Base-by-base conservation (phyloP, 2,888 invertebrate species). In the Drosophila aldrichi region DNA sequence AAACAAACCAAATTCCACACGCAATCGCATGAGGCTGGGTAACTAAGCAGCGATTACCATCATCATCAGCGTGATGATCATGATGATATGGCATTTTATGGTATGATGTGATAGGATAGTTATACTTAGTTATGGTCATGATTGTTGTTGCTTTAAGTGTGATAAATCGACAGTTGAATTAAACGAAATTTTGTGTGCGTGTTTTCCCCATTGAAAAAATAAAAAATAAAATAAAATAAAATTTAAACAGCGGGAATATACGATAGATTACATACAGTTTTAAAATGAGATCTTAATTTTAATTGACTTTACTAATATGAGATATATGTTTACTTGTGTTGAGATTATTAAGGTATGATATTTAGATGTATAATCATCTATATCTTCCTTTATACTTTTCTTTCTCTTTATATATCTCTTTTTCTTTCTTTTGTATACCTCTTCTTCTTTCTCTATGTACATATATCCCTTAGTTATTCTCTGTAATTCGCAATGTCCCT, bases 81-180 rank as follows among this genome's bases (percentile, higher is more conserved):
- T 43, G 32, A 32, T 56, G 38, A 51, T 56, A 51, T 48, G 63
- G 20, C 25, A 56, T 52, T 36, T 54, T 54, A 55, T 52, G 67
- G 41, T 78, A 70, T 69, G 69, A 71, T 71, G 60, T 66, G 66
- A 59, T 64, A 74, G 57, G 36, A 52, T 54, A 52, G 52, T 65
- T 70, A 49, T 66, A 32, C 32, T 10, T 56, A 43, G 74, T 10
- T 34, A 61, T 55, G 20, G 41, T 25, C 22, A 51, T 12, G 18
- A 1, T 49, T 60, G 8, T 48, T 57, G 46, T 72, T 70, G 71
- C 74, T 67, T 74, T 85, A 88, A 86, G 86, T 85, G 86, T 86
- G 83, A 86, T 86, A 86, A 88, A 86, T 86, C 86, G 86, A 86
- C 86, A 86, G 88, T 79, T 87, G 70, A 84, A 81, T 87, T 82